Percentiles rank a stretch among this genome's conserved stretches.
phyloP scores from a whole-genome alignment of 2,888 invertebrate species.

The Sarcophaga variegata region DNA sequence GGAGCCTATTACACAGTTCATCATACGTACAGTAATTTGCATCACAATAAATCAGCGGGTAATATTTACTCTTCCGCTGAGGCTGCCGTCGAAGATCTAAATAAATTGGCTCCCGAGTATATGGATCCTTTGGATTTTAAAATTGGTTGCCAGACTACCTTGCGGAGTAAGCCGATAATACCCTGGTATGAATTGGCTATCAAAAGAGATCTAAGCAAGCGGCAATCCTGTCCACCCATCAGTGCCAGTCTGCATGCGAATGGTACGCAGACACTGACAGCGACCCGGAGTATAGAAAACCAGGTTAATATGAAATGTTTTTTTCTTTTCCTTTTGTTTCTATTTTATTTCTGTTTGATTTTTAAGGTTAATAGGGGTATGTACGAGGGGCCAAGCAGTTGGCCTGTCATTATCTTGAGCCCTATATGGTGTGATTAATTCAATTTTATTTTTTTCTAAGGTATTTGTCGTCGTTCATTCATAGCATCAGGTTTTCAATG shows the following conservation, averaged over 20 bases:
- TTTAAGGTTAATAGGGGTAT: background rate
- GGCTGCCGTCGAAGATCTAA: slow-evolving; percentile 76
- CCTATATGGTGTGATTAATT: background rate
- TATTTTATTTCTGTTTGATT: background rate
- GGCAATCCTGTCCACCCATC: slow-evolving; percentile 91
- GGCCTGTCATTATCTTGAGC: background rate
- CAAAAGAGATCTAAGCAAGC: slow-evolving; percentile 85
- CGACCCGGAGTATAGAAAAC: slow-evolving; percentile 72
- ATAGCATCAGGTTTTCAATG: slow-evolving; percentile 18
- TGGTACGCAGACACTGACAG: slow-evolving; percentile 70
- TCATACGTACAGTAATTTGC: slow-evolving; percentile 62
- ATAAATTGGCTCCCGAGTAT: slow-evolving; percentile 79
- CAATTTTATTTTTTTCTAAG: background rate
- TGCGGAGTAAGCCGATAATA: slow-evolving; percentile 87
- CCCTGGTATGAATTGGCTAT: slow-evolving; percentile 96
- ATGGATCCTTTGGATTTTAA: slow-evolving; percentile 85
- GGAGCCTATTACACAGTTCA: slow-evolving; percentile 67
- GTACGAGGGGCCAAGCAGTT: background rate
- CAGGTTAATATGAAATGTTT: slow-evolving; percentile 75
- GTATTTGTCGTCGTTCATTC: slow-evolving; percentile 5
- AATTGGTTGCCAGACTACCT: slow-evolving; percentile 86
- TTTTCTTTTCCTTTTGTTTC: background rate
- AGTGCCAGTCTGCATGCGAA: slow-evolving; percentile 82
- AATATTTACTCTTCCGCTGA: slow-evolving; percentile 79
- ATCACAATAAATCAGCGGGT: slow-evolving; percentile 78